Evolutionary conservation across 2,888 invertebrate species (phyloP).

Genomic region (Tethea ocularis): DNA sequence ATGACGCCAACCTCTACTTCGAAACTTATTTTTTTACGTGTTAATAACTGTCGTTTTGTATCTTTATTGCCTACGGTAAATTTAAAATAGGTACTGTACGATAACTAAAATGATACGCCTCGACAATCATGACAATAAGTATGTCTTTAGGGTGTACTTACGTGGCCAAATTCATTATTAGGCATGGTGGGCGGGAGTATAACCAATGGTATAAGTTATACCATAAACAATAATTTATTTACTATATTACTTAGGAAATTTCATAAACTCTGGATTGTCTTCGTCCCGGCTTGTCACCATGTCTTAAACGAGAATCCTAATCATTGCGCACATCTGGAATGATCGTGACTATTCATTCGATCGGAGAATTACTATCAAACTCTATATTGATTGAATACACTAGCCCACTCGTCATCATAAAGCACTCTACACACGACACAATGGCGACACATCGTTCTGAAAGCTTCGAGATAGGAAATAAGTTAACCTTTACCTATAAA

Average conservation of each 20-base stretch:
- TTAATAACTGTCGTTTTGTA: constrained; percentile 34
- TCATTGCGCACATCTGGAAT: constrained; percentile 16
- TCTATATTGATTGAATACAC: constrained; percentile 16
- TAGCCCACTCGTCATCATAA: constrained; percentile 6
- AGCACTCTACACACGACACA: neutral
- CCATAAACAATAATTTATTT: neutral
- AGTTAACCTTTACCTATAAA: too few relatives aligned
- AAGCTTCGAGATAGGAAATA: too few relatives aligned
- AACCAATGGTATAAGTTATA: too few relatives aligned
- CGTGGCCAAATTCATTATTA: too few relatives aligned
- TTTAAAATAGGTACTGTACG: neutral
- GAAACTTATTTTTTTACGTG: constrained; percentile 33
- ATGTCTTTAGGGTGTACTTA: too few relatives aligned
- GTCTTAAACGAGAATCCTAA: constrained; percentile 21
- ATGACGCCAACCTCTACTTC: constrained; percentile 29
- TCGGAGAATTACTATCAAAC: constrained; percentile 24
- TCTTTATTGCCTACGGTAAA: constrained; percentile 14
- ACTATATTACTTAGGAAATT: neutral
- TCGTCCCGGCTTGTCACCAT: constrained; percentile 17
- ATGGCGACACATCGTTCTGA: neutral
- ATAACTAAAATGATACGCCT: too few relatives aligned
- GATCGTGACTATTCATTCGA: constrained; percentile 28
- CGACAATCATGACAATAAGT: too few relatives aligned
- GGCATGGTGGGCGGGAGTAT: too few relatives aligned
- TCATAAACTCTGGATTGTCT: neutral